Percentiles rank a stretch among this genome's conserved stretches.
phyloP scores from a whole-genome alignment of 2,888 invertebrate genomes.

The Mythimna impura region DNA sequence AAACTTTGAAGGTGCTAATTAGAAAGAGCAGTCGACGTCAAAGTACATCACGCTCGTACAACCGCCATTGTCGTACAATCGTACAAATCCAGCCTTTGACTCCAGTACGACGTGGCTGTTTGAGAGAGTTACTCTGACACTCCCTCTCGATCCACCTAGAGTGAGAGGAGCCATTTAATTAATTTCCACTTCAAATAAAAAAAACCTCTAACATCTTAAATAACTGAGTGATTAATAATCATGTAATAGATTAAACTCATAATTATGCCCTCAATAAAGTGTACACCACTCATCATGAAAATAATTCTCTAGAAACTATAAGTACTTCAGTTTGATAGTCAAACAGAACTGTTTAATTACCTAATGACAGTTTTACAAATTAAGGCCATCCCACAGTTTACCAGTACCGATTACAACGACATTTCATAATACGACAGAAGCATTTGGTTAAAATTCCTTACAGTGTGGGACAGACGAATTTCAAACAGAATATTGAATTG shows the following conservation, averaged over 20 bases:
- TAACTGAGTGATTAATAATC: neutral
- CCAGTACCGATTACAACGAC: conserved; percentile 1
- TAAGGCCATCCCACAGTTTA: conserved; percentile 12
- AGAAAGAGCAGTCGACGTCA: too few relatives aligned
- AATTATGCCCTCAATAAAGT: neutral
- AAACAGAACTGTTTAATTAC: conserved; percentile 6
- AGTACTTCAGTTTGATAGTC: neutral
- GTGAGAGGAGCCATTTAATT: too few relatives aligned
- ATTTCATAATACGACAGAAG: conserved; percentile 14
- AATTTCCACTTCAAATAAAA: too few relatives aligned
- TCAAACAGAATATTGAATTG: conserved; percentile 8
- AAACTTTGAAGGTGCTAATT: too few relatives aligned
- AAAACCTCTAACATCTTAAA: too few relatives aligned
- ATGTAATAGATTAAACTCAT: neutral
- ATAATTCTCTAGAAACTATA: neutral
- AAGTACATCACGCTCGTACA: too few relatives aligned
- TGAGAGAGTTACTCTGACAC: too few relatives aligned
- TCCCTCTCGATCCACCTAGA: too few relatives aligned
- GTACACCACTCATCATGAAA: neutral
- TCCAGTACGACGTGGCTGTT: too few relatives aligned
- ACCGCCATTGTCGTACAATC: too few relatives aligned
- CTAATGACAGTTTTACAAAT: conserved; percentile 15
- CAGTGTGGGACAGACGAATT: neutral
- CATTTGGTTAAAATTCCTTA: conserved; percentile 24
- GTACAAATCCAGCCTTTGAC: too few relatives aligned